Evolutionary conservation across 35 echinoderm and acorn worm species (phyloP).

Genomic region (Holothuria glaberrima): DNA sequence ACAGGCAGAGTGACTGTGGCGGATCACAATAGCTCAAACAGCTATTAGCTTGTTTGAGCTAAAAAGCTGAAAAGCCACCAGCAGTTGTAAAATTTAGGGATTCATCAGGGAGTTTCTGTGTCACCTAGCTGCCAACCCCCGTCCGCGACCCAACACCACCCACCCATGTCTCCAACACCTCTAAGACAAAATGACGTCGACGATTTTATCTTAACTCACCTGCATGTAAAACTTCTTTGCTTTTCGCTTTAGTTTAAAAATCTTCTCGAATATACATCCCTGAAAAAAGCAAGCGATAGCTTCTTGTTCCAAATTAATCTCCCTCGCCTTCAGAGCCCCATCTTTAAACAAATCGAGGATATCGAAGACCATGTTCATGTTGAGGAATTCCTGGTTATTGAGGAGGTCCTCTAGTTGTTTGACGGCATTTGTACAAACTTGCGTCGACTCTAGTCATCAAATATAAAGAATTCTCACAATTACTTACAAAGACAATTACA

Average conservation of each 20-base stretch:
- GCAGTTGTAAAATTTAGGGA: no score
- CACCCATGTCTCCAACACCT: neutral
- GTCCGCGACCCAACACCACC: neutral
- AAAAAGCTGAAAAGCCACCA: no score
- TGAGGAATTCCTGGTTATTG: neutral
- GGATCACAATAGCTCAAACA: no score
- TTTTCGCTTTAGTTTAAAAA: neutral
- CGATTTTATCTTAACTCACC: neutral
- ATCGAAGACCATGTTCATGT: constrained; percentile 51
- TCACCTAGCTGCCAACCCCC: no score
- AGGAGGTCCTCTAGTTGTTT: neutral
- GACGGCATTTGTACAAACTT: neutral
- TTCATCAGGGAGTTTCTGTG: no score
- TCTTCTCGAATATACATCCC: constrained; percentile 12
- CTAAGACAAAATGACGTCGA: neutral
- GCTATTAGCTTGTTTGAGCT: no score
- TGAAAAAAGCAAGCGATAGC: constrained; percentile 5
- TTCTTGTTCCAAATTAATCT: constrained; percentile 30
- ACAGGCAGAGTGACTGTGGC: no score
- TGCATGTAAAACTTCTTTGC: neutral
- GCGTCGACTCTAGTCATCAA: constrained; percentile 4
- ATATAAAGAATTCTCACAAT: no score
- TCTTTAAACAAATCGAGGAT: constrained; percentile 36
- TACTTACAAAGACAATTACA: no score
- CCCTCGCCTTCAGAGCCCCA: constrained; percentile 15